phyloP scores from a whole-genome alignment of 2,888 invertebrate species.

The Caenorhabditis sp. region DNA sequence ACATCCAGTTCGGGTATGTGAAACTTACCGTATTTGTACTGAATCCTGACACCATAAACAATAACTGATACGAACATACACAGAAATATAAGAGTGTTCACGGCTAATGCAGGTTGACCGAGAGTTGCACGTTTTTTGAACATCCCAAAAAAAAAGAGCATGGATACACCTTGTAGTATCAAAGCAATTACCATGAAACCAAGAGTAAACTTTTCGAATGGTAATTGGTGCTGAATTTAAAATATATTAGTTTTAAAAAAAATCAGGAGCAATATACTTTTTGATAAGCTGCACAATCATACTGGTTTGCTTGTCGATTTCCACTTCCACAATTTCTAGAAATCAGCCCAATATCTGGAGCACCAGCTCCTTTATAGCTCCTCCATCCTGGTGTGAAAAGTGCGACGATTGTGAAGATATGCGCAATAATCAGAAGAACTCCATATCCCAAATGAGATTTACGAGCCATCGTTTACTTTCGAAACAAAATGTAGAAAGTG shows the following conservation, averaged over 20 bases:
- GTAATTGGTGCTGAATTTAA: conserved; percentile 30
- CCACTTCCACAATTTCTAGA: conserved; percentile 56
- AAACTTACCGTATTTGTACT: conserved; percentile 39
- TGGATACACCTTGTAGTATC: conserved; percentile 35
- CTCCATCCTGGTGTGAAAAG: conserved; percentile 67
- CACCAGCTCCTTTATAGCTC: conserved; percentile 51
- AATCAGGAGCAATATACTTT: conserved; percentile 18
- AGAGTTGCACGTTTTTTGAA: conserved; percentile 33
- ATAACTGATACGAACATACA: conserved; percentile 46
- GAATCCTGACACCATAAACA: conserved; percentile 49
- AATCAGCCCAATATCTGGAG: conserved; percentile 57
- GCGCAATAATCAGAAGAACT: conserved; percentile 48
- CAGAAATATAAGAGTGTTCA: conserved; percentile 37
- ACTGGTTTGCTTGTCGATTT: conserved; percentile 37
- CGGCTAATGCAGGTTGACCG: conserved; percentile 36
- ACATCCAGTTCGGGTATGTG: not conserved
- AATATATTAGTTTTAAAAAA: not conserved
- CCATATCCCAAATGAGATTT: conserved; percentile 44
- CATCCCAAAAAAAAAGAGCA: conserved; percentile 36
- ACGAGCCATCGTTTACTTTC: conserved; percentile 8
- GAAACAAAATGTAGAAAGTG: not conserved
- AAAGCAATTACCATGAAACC: conserved; percentile 55
- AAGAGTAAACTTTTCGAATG: conserved; percentile 51
- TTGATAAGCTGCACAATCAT: conserved; percentile 56
- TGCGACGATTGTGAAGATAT: conserved; percentile 53